These are phyloP conservation scores for Turdus rufiventris DNA, from an alignment of 2,113 vertebrate species.

Conservation along the genomic window DNA sequence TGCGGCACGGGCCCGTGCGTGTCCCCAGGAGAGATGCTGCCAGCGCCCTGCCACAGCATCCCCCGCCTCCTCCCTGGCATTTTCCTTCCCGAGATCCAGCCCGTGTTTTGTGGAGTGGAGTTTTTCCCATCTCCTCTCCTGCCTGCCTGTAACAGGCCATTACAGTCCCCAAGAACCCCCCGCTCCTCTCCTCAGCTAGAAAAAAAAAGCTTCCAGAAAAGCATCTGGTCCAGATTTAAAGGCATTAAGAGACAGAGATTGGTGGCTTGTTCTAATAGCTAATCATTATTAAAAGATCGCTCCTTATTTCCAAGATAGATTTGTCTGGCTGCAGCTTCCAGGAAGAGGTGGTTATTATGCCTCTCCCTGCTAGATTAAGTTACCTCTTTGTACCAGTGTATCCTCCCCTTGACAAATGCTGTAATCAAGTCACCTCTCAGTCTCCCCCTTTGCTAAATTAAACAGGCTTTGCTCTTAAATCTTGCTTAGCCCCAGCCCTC, in stretches of 20 bases:
- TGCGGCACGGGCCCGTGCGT: background rate
- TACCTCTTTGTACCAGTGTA: constrained; percentile 6
- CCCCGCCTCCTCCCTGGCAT: background rate
- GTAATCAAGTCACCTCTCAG: constrained; percentile 35
- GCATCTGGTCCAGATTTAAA: constrained; percentile 50
- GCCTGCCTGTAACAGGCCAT: background rate
- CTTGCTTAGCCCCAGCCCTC: background rate
- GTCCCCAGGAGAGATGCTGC: background rate
- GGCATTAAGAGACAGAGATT: constrained; percentile 44
- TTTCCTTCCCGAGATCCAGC: background rate
- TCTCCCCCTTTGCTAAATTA: constrained; percentile 20
- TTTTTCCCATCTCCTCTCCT: background rate
- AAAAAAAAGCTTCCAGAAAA: constrained; percentile 52
- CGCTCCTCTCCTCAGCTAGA: background rate
- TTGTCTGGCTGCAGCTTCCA: constrained; percentile 48
- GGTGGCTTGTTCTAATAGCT: constrained; percentile 57
- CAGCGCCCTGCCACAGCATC: background rate
- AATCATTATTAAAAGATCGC: constrained; percentile 49
- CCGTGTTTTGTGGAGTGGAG: background rate
- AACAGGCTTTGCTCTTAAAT: background rate
- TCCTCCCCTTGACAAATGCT: background rate
- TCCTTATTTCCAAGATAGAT: constrained; percentile 50
- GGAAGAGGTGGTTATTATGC: constrained; percentile 44
- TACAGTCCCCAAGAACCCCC: background rate
- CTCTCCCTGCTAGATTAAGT: constrained; percentile 32